Evolutionary conservation across 1,140 invertebrate genomes (phyloP).

Genomic region (Muscidifurax raptorellus): DNA sequence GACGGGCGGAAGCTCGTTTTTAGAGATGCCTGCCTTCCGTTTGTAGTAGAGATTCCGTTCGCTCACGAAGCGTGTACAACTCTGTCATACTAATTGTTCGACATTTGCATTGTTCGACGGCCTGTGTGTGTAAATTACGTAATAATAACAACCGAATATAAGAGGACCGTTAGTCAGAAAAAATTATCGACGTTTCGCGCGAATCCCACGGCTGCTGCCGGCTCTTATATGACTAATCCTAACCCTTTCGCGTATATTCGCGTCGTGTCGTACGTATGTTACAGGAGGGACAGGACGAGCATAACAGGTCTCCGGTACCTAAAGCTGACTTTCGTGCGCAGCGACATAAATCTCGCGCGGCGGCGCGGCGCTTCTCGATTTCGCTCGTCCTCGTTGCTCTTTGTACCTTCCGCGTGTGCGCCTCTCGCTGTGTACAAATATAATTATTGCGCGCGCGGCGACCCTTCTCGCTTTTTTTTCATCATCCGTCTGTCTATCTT

Average conservation of each 20-base stretch:
- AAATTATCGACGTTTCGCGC: neutral
- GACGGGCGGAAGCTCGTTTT: constrained; percentile 5
- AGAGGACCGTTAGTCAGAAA: neutral
- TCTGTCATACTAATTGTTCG: neutral
- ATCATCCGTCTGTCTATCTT: neutral
- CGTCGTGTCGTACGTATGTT: no score
- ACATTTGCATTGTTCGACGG: neutral
- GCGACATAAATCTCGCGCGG: neutral
- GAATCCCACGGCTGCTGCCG: constrained; percentile 2
- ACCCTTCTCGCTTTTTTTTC: constrained; percentile 39
- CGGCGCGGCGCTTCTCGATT: neutral
- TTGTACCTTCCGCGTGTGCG: constrained; percentile 47
- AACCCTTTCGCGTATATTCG: neutral
- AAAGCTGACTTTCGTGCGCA: constrained; percentile 31
- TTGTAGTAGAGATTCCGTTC: neutral
- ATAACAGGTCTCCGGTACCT: constrained; percentile 40
- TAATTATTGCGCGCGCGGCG: constrained; percentile 34
- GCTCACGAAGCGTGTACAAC: neutral
- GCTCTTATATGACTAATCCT: neutral
- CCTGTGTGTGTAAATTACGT: neutral
- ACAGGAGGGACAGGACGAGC: constrained; percentile 11
- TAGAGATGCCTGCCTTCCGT: neutral
- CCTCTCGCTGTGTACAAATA: constrained; percentile 48
- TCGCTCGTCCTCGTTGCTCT: neutral
- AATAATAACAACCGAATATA: neutral